A percentile compares a stretch with the other conserved stretches of the same genome.
phyloP scores from a whole-genome alignment of 2,797 vertebrate genomes.

The Enoplosus armatus region DNA sequence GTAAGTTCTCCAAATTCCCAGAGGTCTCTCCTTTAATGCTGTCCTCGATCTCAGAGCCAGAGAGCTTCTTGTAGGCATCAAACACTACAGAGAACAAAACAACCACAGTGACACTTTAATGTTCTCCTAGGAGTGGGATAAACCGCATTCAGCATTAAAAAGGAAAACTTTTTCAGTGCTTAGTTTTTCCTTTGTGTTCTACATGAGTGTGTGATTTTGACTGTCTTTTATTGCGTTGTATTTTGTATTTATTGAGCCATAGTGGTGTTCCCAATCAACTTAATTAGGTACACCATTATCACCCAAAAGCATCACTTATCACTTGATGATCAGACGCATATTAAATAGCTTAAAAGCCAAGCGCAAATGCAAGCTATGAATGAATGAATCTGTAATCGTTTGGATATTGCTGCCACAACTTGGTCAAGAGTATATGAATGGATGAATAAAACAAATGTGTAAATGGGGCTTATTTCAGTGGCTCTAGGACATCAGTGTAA shows the following conservation, averaged over 20 bases:
- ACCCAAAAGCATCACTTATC: background rate
- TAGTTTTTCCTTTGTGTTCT: background rate
- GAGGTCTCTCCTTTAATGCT: conserved; percentile 93
- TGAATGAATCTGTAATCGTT: background rate
- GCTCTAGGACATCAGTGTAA: background rate
- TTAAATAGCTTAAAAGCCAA: background rate
- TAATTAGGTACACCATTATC: background rate
- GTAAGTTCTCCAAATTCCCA: conserved; percentile 90
- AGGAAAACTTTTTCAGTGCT: background rate
- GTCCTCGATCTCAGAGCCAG: conserved; percentile 93
- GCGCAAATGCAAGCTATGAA: background rate
- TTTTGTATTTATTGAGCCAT: background rate
- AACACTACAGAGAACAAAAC: conserved; percentile 86
- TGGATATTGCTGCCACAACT: background rate
- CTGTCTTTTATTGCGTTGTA: background rate
- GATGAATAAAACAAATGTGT: background rate
- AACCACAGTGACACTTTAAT: conserved; percentile 4
- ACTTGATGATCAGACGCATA: background rate
- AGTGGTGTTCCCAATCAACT: no score
- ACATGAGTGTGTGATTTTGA: background rate
- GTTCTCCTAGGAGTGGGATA: background rate
- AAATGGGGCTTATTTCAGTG: background rate
- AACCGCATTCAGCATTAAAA: background rate
- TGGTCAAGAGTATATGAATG: background rate
- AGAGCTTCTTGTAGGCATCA: conserved; percentile 93